phyloP scores from a whole-genome alignment of 2,797 vertebrate species.

The Danio tinwini region DNA sequence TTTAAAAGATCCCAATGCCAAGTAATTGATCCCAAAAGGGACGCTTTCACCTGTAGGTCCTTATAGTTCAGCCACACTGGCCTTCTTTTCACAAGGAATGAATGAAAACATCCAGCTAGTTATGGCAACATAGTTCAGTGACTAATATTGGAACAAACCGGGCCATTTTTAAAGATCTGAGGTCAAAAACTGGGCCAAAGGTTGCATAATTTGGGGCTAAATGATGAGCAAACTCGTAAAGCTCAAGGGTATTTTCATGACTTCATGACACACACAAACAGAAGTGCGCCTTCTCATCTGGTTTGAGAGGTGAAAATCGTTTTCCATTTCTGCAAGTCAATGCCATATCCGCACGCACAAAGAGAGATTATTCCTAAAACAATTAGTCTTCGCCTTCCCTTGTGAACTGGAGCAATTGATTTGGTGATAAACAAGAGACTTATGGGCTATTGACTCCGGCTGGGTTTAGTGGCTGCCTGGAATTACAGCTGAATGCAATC shows the following conservation, averaged over 20 bases:
- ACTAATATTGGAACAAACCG: conserved; percentile 7
- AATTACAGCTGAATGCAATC: conserved; percentile 63
- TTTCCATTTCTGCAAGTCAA: conserved; percentile 67
- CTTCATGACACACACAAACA: conserved; percentile 10
- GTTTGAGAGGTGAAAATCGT: conserved; percentile 65
- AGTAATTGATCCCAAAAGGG: conserved; percentile 85
- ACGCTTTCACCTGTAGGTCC: conserved; percentile 60
- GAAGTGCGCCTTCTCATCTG: conserved; percentile 8
- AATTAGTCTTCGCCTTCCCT: conserved; percentile 82
- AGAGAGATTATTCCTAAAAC: conserved; percentile 84
- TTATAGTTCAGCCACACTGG: neutral
- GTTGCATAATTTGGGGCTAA: neutral
- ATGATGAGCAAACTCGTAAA: neutral
- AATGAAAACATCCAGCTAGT: conserved; percentile 32
- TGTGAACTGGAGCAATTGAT: conserved; percentile 82
- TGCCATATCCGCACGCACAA: conserved; percentile 68
- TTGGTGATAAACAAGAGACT: conserved; percentile 90
- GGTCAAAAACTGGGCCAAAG: neutral
- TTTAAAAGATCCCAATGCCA: conserved; percentile 76
- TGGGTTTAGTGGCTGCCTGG: conserved; percentile 82
- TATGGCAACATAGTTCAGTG: conserved; percentile 21
- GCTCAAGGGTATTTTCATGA: neutral
- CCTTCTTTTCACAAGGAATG: neutral
- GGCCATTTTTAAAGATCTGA: neutral
- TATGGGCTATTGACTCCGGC: conserved; percentile 82